Conservation (phyloP, 2,113 vertebrate species). For the Scomber scombrus region DNA sequence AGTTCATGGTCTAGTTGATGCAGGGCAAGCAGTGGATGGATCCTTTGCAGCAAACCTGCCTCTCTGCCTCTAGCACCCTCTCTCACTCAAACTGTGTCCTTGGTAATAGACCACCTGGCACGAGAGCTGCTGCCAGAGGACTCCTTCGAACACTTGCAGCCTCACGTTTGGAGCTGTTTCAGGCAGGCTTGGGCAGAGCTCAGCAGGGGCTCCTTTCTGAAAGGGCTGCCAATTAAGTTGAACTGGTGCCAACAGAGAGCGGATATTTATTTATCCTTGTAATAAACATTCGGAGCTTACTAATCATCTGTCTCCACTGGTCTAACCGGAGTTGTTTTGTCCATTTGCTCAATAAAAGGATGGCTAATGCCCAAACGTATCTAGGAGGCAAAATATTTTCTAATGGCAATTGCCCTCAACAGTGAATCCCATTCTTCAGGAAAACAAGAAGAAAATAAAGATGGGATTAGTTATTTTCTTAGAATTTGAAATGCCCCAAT, state of each 20-base stretch:
- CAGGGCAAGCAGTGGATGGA: constrained; percentile 67
- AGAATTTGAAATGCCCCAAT: neutral
- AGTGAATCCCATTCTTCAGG: constrained; percentile 18
- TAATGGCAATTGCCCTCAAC: constrained; percentile 40
- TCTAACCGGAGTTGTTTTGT: constrained; percentile 64
- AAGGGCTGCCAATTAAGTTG: constrained; percentile 81
- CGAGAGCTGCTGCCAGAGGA: constrained; percentile 67
- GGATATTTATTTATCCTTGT: constrained; percentile 80
- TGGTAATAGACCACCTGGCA: constrained; percentile 80
- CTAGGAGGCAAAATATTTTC: constrained; percentile 32
- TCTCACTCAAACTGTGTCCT: constrained; percentile 64
- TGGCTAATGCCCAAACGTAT: constrained; percentile 45
- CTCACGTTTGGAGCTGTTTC: constrained; percentile 72
- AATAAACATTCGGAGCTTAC: constrained; percentile 77
- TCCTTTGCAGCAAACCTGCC: constrained; percentile 56
- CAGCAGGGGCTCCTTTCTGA: constrained; percentile 73
- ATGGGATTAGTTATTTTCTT: constrained; percentile 17
- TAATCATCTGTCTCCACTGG: constrained; percentile 72
- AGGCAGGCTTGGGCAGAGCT: constrained; percentile 69
- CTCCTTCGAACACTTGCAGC: constrained; percentile 67
- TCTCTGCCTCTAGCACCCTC: constrained; percentile 61
- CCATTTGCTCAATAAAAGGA: constrained; percentile 66
- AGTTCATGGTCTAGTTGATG: constrained; percentile 76
- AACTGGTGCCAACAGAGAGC: constrained; percentile 73
- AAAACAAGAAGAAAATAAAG: constrained; percentile 22